Evolutionary conservation across 1,140 invertebrate genomes (phyloP).

Genomic region (Panonychus citri): DNA sequence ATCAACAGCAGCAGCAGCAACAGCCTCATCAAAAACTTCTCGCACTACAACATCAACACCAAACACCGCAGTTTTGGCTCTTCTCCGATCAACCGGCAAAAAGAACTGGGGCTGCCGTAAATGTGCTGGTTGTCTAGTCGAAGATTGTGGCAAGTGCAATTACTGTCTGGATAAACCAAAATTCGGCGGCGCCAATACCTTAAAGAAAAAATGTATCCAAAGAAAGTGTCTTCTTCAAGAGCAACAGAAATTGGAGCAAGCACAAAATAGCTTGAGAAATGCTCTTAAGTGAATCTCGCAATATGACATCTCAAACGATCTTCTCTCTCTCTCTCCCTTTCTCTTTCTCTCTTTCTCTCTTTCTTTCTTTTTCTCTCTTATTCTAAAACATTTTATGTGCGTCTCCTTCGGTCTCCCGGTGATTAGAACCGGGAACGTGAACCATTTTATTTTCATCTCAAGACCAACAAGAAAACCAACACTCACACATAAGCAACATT

Average conservation of each 20-base stretch:
- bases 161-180: constrained; percentile 11
- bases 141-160: constrained; percentile 9
- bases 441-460: no score
- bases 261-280: not conserved
- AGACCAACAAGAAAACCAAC: constrained; percentile 61
- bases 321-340: not conserved
- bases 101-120: constrained; percentile 3
- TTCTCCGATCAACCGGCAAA: not conserved
- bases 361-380: constrained; percentile 34
- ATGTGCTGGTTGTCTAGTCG: constrained; percentile 6
- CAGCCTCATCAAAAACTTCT: not conserved
- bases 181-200: constrained; percentile 7
- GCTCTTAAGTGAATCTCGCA: not conserved
- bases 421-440: constrained; percentile 58
- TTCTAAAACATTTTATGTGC: constrained; percentile 54
- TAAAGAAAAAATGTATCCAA: constrained; percentile 6
- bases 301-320: no score
- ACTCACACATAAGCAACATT: not conserved
- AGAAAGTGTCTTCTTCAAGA: constrained; percentile 3
- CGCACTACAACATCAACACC: not conserved
- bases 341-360: not conserved
- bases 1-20: not conserved
- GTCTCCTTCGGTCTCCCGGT: constrained; percentile 61
- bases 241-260: not conserved
- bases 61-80: not conserved